Conservation (phyloP, 2,113 vertebrate genomes). For the Solea senegalensis region DNA sequence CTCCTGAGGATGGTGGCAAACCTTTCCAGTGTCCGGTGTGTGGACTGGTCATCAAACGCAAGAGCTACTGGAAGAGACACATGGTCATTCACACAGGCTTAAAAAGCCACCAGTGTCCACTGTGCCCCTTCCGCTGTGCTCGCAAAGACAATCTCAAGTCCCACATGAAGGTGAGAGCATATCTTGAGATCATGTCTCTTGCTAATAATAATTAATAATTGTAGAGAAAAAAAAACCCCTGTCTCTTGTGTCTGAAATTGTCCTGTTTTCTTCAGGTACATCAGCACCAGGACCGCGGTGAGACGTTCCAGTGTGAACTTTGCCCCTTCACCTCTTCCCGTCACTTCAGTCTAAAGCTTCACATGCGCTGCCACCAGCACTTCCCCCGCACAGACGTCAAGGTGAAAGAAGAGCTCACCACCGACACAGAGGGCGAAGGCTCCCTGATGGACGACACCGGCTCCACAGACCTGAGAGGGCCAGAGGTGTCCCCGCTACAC, state of each 20-base stretch:
- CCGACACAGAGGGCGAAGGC: conserved; percentile 92
- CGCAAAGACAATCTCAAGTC: conserved; percentile 99
- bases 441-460: conserved; percentile 85
- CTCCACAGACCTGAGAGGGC: conserved; percentile 79
- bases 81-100: conserved; percentile 99
- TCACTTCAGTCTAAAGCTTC: conserved; percentile 99
- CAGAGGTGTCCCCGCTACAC: conserved; percentile 73
- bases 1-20: conserved; percentile 96
- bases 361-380: conserved; percentile 99
- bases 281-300: conserved; percentile 98
- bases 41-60: conserved; percentile 98
- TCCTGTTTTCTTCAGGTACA: conserved; percentile 86
- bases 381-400: conserved; percentile 95
- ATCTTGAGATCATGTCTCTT: neutral
- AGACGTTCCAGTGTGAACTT: conserved; percentile 98
- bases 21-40: conserved; percentile 99
- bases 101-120: conserved; percentile 98
- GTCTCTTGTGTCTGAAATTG: conserved; percentile 7
- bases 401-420: conserved; percentile 96
- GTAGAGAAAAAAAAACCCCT: neutral
- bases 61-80: conserved; percentile 99
- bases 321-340: conserved; percentile 99
- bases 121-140: conserved; percentile 98
- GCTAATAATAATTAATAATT: neutral
- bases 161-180: conserved; percentile 97